These are phyloP conservation scores for Paralichthys olivaceus DNA, from an alignment of 2,113 vertebrate genomes.

Conservation along the genomic window DNA sequence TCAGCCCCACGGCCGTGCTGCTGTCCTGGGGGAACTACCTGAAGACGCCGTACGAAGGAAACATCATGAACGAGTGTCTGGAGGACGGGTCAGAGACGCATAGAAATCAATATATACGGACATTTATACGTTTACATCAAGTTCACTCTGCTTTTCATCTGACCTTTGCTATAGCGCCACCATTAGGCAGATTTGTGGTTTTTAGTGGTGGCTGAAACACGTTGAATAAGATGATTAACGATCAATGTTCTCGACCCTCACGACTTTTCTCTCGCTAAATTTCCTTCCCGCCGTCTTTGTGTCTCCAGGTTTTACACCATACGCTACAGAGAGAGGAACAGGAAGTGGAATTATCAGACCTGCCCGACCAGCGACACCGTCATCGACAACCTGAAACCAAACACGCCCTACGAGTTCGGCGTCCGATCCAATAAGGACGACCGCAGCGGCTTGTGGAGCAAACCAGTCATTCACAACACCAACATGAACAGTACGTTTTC, in stretches of 20 bases:
- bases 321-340: slow-evolving; percentile 92
- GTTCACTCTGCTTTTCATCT: no score
- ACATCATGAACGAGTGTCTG: slow-evolving; percentile 88
- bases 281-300: no score
- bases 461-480: slow-evolving; percentile 87
- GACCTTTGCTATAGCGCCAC: no score
- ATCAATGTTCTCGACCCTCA: no score
- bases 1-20: slow-evolving; percentile 91
- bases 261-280: no score
- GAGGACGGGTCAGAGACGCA: slow-evolving; percentile 87
- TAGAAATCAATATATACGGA: no score
- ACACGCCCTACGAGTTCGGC: slow-evolving; percentile 92
- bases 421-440: slow-evolving; percentile 89
- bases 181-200: not conserved
- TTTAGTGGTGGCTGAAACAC: no score
- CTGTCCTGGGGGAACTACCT: slow-evolving; percentile 93
- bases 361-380: slow-evolving; percentile 94
- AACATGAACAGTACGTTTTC: slow-evolving; percentile 86
- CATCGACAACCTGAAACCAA: slow-evolving; percentile 91
- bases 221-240: no score
- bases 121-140: no score
- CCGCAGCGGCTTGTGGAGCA: slow-evolving; percentile 89
- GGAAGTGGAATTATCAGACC: slow-evolving; percentile 93
- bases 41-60: slow-evolving; percentile 90
- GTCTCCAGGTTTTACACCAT: slow-evolving; percentile 90